Conservation (phyloP, 2,113 vertebrate species). For the Podocnemis expansa region DNA sequence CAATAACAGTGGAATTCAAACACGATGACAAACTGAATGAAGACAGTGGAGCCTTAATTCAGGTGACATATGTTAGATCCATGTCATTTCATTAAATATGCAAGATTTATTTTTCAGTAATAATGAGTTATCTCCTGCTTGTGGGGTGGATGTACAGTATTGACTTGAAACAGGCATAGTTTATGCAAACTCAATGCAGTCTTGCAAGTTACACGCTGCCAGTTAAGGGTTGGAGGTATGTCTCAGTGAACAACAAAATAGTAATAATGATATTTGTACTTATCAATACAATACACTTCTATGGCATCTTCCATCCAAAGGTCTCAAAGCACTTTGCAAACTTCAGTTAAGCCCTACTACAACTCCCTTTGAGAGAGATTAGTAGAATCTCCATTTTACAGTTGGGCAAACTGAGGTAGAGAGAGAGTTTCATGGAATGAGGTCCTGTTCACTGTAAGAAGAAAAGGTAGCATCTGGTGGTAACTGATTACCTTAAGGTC, state of each 20-base stretch:
- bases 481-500: not conserved
- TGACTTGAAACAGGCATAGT: not conserved
- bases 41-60: slow-evolving; percentile 87
- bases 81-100: not conserved
- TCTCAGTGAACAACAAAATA: not conserved
- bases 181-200: not conserved
- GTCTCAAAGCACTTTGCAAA: not conserved
- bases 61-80: slow-evolving; percentile 66
- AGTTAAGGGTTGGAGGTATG: not conserved
- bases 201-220: not conserved
- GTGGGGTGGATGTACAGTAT: not conserved
- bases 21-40: slow-evolving; percentile 93
- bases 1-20: slow-evolving; percentile 93
- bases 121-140: not conserved
- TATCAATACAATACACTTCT: not conserved
- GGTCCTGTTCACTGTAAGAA: not conserved
- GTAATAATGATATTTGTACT: too few relatives aligned
- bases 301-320: not conserved
- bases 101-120: not conserved
- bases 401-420: not conserved
- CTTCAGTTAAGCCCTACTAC: not conserved
- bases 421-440: not conserved
- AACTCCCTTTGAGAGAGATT: too few relatives aligned
- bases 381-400: not conserved
- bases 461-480: not conserved